Conservation (phyloP, 2,113 vertebrate species). For the Boleophthalmus pectinirostris region DNA sequence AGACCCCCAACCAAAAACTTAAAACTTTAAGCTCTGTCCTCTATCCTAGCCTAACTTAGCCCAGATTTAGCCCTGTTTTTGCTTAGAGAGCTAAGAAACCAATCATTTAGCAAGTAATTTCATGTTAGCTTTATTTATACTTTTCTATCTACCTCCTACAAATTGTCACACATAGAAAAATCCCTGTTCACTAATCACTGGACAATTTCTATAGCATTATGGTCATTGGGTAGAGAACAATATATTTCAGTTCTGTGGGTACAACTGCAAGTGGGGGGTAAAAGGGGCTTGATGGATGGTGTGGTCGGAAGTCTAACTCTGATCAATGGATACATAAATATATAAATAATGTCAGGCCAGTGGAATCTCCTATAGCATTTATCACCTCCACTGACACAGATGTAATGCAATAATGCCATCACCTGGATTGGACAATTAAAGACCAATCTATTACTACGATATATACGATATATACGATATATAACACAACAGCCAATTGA, state of each 20-base stretch:
- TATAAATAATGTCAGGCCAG: constrained; percentile 27
- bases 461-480: too few species aligned
- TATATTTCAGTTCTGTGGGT: constrained; percentile 45
- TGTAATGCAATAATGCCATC: constrained; percentile 13
- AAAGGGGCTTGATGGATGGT: constrained; percentile 37
- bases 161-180: constrained; percentile 38
- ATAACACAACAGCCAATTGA: neutral
- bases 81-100: neutral
- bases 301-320: constrained; percentile 15
- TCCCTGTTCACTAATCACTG: constrained; percentile 57
- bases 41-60: too few species aligned
- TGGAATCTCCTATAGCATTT: constrained; percentile 18
- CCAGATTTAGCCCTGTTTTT: too few species aligned
- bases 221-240: constrained; percentile 52
- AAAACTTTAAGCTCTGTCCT: too few species aligned
- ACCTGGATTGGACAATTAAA: constrained; percentile 11
- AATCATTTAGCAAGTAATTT: neutral
- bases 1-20: too few species aligned
- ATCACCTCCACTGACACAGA: constrained; percentile 17
- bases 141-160: neutral
- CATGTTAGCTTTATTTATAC: neutral
- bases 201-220: constrained; percentile 31
- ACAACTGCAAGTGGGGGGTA: neutral
- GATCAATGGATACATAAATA: constrained; percentile 42
- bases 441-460: constrained; percentile 16